phyloP scores from a whole-genome alignment of 2,888 invertebrate species.

The Leptinotarsa haldemani region DNA sequence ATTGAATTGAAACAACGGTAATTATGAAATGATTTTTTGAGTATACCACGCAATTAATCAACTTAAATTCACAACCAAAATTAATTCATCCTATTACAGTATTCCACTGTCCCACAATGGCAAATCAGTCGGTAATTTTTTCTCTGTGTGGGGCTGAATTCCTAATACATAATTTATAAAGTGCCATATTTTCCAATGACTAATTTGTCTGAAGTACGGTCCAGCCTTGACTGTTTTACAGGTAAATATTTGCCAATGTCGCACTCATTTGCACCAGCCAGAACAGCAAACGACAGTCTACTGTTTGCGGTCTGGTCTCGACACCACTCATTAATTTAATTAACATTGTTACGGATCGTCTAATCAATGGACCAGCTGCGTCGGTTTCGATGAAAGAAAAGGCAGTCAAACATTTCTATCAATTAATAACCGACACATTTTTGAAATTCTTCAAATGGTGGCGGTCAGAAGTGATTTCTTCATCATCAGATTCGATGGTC shows the following conservation, averaged over 20 bases:
- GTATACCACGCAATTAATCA: too few relatives aligned
- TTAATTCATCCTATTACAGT: too few relatives aligned
- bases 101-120: too few relatives aligned
- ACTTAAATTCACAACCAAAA: too few relatives aligned
- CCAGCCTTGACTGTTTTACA: slow-evolving; percentile 29
- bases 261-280: slow-evolving; percentile 32
- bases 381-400: slow-evolving; percentile 17
- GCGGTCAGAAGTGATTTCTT: neutral
- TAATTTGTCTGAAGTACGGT: slow-evolving; percentile 24
- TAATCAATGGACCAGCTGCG: slow-evolving; percentile 24
- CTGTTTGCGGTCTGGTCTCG: slow-evolving; percentile 34
- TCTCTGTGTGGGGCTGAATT: neutral
- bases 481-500: neutral
- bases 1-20: too few relatives aligned
- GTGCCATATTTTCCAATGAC: neutral
- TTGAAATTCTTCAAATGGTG: slow-evolving; percentile 9
- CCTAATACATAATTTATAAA: neutral
- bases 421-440: slow-evolving; percentile 31
- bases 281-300: slow-evolving; percentile 32
- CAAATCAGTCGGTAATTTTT: too few relatives aligned
- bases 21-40: too few relatives aligned
- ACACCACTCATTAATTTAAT: slow-evolving; percentile 42
- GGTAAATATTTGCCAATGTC: slow-evolving; percentile 41
- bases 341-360: slow-evolving; percentile 36
- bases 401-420: slow-evolving; percentile 13